Evolutionary conservation across 2,113 vertebrate genomes (phyloP), one percentile per base, ranked within the genome.

Genomic region (rat (Rattus norvegicus)): DNA sequence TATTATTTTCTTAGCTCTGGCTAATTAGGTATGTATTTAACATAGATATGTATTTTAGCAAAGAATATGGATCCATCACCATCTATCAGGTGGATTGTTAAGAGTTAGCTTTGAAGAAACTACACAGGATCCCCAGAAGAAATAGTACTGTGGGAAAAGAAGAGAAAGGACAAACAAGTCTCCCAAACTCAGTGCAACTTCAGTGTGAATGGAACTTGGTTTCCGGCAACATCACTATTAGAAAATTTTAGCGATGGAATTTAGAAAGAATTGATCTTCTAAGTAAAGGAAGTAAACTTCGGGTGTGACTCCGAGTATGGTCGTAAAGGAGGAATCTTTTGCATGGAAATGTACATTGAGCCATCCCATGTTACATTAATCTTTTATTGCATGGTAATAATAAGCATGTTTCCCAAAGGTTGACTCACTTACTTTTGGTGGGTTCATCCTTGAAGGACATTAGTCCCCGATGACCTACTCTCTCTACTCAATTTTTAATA

Each of bases 101-200:
- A 96, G 49, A 84, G 24, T 39, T 93, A 85, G 69, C 14, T 39
- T 91, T 75, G 52, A 86, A 67, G 65, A 96, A 94, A 90, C 47
- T n/a, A 79, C 13, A 59, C 9, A 56, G 91, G 90, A 73, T 5
- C 11, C 13, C 13, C 56, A 33, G 5, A 88, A 92, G 30, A 93
- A 73, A 95, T 73, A 20, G 26, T 47, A 69, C 22, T 39, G 9
- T 77, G 43, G 17, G 13, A 7, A 81, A 3, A 36, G 56, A 73
- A 86, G 75, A 87, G 54, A 94, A 85, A 90, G 43, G 56, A 92
- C 91, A 12, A 67, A 75, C 14, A 12, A 93, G 79, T 24, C 90
- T 12, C 11, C 69, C 30, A n/a, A 87, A 95, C 10, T 47, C 94
- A 67, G 43, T 54, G 26, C 76, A 76, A 89, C 26, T 88, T 80